Evolutionary conservation across 2,888 invertebrate species (phyloP), one percentile per base, ranked within the genome.

Genomic region (Epistrophe grossulariae): DNA sequence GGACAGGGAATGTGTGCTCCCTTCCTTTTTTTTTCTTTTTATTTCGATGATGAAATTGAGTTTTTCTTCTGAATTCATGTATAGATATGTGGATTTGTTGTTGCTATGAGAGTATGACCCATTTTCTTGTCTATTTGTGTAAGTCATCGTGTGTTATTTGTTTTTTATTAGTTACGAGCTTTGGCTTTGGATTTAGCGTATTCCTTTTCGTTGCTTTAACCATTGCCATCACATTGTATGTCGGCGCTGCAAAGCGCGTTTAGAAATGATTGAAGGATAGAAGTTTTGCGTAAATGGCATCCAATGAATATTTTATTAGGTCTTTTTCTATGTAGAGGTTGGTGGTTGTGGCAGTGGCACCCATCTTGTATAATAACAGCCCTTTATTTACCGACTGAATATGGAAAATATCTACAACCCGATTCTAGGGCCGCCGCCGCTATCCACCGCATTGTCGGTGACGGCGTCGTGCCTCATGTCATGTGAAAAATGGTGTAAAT

Each of bases 231-330:
- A 84, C 76, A 80, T 76, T 84, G 59, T 84, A 79, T 71, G 15
- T 79, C 48, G 64, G 19, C 45, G 45, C n/a, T 38, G 60, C 15
- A 40, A 17, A 13, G 45, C 13, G n/a, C 40, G 19, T 48, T 35
- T 28, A 13, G 35, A 31, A 66, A 48, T 8, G 66, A 48, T 66
- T 50, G 48, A 66, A 48, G 17, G 48, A 50, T 31, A 66, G 31
- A 66, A 66, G 66, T 66, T 66, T 48, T 48, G 31, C 48, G 66
- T 66, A 66, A 77, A 84, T 84, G 45, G 66, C 76, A 80, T 80
- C 66, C 84, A 80, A 84, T 84, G 85, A 81, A 85, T 85, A 85
- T 85, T 85, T 85, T 85, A 85, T 77, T 85, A 60, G 72, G 19
- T 64, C 45, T 74, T 74, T 70, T 24, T 71, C 24, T 52, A 17